A percentile compares a stretch with the other conserved stretches of the same genome.
Evolutionary conservation across 2,113 vertebrate genomes (phyloP).

Genomic region (Pseudorectes ferrugineus): DNA sequence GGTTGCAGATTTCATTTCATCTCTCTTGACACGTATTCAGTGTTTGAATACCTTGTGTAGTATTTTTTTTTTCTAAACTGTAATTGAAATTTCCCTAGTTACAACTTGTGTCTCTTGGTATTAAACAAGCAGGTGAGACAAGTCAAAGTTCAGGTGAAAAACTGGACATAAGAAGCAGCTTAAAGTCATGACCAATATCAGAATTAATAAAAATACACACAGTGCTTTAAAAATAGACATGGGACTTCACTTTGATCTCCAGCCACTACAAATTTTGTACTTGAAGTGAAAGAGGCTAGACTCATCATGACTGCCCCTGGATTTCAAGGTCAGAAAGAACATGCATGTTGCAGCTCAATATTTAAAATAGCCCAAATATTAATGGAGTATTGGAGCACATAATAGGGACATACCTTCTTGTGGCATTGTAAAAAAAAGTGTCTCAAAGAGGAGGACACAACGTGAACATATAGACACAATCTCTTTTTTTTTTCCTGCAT

Average conservation of each 20-base stretch:
- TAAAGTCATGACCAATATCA: neutral
- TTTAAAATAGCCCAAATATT: neutral
- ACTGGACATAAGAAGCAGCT: neutral
- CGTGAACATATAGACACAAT: fast-evolving
- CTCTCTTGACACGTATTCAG: neutral
- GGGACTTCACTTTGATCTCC: neutral
- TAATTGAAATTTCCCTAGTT: neutral
- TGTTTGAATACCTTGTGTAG: neutral
- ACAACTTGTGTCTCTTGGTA: neutral
- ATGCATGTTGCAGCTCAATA: neutral
- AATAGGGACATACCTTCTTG: neutral
- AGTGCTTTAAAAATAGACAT: neutral
- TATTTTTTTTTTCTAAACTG: neutral
- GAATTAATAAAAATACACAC: neutral
- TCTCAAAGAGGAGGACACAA: neutral
- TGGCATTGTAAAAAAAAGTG: neutral
- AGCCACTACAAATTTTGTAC: neutral
- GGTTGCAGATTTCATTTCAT: neutral
- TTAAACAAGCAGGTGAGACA: neutral
- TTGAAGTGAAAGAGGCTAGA: neutral
- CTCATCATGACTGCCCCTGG: neutral
- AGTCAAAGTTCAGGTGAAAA: neutral
- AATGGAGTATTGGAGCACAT: neutral
- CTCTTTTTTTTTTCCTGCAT: neutral
- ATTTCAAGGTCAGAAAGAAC: neutral